Evolutionary conservation across 2,113 vertebrate genomes (phyloP).

Genomic region (Mormoops blainvillei): DNA sequence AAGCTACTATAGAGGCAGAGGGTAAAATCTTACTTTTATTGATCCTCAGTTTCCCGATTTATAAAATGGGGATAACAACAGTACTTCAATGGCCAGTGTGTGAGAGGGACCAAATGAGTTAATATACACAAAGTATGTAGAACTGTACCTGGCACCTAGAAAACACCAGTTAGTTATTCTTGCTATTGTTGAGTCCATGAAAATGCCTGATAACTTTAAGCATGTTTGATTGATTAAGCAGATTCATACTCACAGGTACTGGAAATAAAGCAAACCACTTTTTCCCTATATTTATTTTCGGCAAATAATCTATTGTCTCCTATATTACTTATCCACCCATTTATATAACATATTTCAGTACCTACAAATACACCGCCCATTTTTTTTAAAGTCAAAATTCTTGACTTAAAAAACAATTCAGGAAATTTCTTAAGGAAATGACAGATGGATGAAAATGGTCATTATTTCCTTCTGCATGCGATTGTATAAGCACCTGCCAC

Average conservation of each 20-base stretch:
- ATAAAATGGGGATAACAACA: neutral
- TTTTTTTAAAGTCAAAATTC: neutral
- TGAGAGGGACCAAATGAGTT: neutral
- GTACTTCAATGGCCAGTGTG: neutral
- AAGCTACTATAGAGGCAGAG: neutral
- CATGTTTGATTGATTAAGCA: neutral
- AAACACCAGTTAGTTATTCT: neutral
- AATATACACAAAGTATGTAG: neutral
- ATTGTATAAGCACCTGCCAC: neutral
- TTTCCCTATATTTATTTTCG: neutral
- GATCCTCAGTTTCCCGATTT: neutral
- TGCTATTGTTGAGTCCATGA: neutral
- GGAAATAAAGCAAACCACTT: neutral
- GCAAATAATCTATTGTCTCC: neutral
- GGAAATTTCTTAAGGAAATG: constrained; percentile 11
- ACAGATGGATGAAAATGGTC: neutral
- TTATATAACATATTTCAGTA: neutral
- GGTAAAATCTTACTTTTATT: neutral
- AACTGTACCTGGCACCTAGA: neutral
- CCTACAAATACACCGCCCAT: neutral
- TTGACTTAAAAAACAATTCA: constrained; percentile 14
- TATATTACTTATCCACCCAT: neutral
- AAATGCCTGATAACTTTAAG: neutral
- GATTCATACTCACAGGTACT: neutral
- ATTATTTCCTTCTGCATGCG: neutral